These are phyloP conservation scores for Cladorhizidae sp. DNA, from an alignment of 37 sponge, comb jelly and placozoan species.

Conservation along the genomic window DNA sequence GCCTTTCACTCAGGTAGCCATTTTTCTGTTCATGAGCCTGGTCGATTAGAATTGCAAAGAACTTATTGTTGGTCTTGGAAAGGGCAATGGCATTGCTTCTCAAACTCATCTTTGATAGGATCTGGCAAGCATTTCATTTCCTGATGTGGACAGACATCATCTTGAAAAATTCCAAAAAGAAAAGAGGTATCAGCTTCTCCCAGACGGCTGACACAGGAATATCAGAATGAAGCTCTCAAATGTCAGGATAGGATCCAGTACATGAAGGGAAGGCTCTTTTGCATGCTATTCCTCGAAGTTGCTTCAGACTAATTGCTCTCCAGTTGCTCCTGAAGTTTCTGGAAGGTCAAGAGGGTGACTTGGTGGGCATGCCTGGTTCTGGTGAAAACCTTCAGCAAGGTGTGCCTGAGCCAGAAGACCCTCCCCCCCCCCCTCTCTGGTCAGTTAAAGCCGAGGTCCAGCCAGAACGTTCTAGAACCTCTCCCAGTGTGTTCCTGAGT, in stretches of 20 bases:
- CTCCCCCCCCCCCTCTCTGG: conserved; percentile 13
- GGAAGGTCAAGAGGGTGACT: conserved; percentile 18
- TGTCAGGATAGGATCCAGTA: too few species aligned
- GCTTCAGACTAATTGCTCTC: neutral
- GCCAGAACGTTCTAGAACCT: conserved; percentile 46
- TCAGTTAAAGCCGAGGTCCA: conserved; percentile 45
- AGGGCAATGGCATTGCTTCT: neutral
- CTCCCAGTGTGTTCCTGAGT: conserved; percentile 32
- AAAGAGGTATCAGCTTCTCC: too few species aligned
- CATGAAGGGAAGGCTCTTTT: too few species aligned
- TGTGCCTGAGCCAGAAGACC: conserved; percentile 7
- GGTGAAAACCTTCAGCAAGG: conserved; percentile 7
- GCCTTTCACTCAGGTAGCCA: neutral
- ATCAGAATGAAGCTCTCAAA: too few species aligned
- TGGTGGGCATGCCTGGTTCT: conserved; percentile 41
- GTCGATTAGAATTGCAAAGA: neutral
- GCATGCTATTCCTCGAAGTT: too few species aligned
- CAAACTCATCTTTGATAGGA: neutral
- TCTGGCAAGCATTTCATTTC: too few species aligned
- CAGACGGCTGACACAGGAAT: too few species aligned
- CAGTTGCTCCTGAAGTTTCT: conserved; percentile 34
- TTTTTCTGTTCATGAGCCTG: neutral
- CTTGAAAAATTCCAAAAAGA: too few species aligned
- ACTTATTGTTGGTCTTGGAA: neutral
- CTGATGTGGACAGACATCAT: too few species aligned